Evolutionary conservation across 1,140 invertebrate species (phyloP).

Genomic region (Anagrus nilaparvatae): DNA sequence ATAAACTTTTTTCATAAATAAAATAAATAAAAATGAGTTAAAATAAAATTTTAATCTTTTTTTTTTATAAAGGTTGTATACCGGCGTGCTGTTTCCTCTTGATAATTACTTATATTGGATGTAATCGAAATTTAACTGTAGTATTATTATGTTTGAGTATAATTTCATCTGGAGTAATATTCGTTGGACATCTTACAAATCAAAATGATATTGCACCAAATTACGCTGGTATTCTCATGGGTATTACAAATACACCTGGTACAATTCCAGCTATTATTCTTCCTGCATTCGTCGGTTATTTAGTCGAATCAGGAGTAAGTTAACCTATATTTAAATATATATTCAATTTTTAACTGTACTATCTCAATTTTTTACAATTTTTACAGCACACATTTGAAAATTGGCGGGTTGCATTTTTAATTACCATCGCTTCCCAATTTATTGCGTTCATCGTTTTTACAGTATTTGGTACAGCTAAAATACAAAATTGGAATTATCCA

Average conservation of each 20-base stretch:
- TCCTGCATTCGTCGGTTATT: conserved; percentile 63
- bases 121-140: conserved; percentile 53
- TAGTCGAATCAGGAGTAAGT: conserved; percentile 62
- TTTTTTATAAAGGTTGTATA: conserved; percentile 43
- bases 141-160: conserved; percentile 60
- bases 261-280: conserved; percentile 79
- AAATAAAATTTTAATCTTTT: not conserved
- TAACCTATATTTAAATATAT: not conserved
- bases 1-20: conserved; percentile 18
- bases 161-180: conserved; percentile 68
- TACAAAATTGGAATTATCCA: conserved; percentile 69
- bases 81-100: conserved; percentile 56
- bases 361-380: conserved; percentile 5
- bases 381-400: conserved; percentile 63
- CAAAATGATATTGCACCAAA: conserved; percentile 85
- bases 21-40: not conserved
- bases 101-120: conserved; percentile 57
- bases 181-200: conserved; percentile 77
- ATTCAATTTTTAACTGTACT: not conserved
- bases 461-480: conserved; percentile 68
- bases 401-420: conserved; percentile 77
- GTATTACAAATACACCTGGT: conserved; percentile 76
- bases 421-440: conserved; percentile 60
- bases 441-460: conserved; percentile 62
- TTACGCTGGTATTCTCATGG: conserved; percentile 75